phyloP scores from a whole-genome alignment of 1,140 invertebrate genomes.

The Nixonia krombeini region DNA sequence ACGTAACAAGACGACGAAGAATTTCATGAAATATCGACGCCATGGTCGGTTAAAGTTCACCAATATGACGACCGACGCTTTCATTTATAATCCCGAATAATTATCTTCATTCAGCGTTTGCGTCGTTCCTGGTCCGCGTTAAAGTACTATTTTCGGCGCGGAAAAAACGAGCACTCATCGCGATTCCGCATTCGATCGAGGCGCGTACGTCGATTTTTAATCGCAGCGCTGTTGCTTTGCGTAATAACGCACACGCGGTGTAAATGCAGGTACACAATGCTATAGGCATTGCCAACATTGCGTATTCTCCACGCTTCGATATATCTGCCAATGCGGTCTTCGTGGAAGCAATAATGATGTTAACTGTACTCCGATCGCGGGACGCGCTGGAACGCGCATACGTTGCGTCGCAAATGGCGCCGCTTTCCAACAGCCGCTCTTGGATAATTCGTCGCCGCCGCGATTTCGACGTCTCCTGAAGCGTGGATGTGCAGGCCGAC shows the following conservation, averaged over 20 bases:
- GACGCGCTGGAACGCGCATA: neutral
- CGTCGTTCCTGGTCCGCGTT: neutral
- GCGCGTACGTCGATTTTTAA: slow-evolving; percentile 9
- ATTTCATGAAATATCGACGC: slow-evolving; percentile 17
- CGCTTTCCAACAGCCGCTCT: too few species aligned
- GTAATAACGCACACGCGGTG: slow-evolving; percentile 3
- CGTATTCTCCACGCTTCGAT: neutral
- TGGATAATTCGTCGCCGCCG: too few species aligned
- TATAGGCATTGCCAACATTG: slow-evolving; percentile 5
- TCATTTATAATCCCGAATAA: slow-evolving; percentile 1
- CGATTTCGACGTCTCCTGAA: too few species aligned
- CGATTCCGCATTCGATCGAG: slow-evolving; percentile 9
- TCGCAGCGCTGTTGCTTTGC: slow-evolving; percentile 12
- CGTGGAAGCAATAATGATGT: neutral
- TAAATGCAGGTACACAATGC: too few species aligned
- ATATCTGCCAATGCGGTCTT: neutral
- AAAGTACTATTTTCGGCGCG: neutral
- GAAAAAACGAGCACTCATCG: slow-evolving; percentile 8
- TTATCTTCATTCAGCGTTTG: neutral
- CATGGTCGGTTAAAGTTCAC: neutral
- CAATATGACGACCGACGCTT: neutral
- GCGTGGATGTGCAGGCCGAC: slow-evolving; percentile 19
- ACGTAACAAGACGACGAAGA: slow-evolving; percentile 17
- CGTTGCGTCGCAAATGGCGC: neutral
- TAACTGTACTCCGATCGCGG: neutral